Percentiles rank a stretch among this genome's conserved stretches.
These are phyloP conservation scores for Meiosimyza platycephala DNA, from an alignment of 2,888 invertebrate genomes.

Conservation along the genomic window DNA sequence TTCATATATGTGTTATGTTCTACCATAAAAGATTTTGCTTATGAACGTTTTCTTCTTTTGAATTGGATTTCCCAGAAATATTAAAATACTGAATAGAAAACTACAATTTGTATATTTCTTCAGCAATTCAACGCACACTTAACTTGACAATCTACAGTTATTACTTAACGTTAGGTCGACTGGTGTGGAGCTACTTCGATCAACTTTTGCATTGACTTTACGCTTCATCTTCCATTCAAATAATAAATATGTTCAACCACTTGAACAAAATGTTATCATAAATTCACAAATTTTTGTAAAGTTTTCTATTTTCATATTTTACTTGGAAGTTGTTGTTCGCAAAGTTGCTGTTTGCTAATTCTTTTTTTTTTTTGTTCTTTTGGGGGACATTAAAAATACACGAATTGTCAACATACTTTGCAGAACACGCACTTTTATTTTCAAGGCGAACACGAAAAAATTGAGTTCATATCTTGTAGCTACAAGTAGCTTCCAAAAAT, in stretches of 20 bases:
- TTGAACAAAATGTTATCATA: background rate
- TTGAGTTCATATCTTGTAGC: too few species aligned
- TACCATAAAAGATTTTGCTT: too few species aligned
- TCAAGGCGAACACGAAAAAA: too few species aligned
- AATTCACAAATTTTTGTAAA: constrained; percentile 11
- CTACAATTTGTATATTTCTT: too few species aligned
- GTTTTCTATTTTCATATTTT: background rate
- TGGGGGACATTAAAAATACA: constrained; percentile 20
- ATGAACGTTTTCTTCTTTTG: too few species aligned
- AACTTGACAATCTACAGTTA: constrained; percentile 10
- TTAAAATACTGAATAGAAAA: too few species aligned
- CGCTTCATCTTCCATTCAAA: constrained; percentile 13
- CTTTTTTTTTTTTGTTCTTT: background rate
- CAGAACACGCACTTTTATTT: background rate
- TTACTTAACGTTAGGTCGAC: background rate
- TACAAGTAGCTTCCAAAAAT: too few species aligned
- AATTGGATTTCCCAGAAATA: too few species aligned
- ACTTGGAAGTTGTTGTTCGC: too few species aligned
- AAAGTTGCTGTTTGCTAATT: too few species aligned
- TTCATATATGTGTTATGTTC: too few species aligned
- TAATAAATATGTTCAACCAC: constrained; percentile 19
- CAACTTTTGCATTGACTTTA: background rate
- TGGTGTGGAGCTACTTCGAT: background rate
- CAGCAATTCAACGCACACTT: background rate
- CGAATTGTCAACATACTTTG: constrained; percentile 26